Evolutionary conservation across 2,797 vertebrate genomes (phyloP), one percentile per base, ranked within the genome.

Genomic region (Zenarchopterus dispar): DNA sequence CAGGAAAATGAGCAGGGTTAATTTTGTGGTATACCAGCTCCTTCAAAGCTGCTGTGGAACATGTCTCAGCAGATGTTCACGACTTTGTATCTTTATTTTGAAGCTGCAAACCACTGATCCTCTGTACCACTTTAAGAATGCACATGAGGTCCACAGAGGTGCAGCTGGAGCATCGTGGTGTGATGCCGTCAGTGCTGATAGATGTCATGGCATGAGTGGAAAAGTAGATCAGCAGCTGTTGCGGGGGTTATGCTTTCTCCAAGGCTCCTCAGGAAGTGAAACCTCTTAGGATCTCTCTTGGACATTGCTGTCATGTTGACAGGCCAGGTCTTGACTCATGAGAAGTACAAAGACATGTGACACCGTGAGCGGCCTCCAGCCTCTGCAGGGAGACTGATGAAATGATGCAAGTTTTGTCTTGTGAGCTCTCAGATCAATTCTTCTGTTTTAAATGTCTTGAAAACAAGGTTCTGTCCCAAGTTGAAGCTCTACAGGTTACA

Each of bases 61-160:
- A 36, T 11, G 33, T 36, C 33, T 36, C 33, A 39, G 31, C 51
- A 64, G 62, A 55, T 64, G 44, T 55, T 64, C 50, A 41, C 26
- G 50, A 64, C 31, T 54, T 10, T 36, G 28, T 28, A 39, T 21
- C 50, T 62, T 28, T 53, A 46, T 28, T 31, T 47, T 43, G n/a
- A 47, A 54, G 50, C 58, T 50, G 36, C 18, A 19, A 26, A 23
- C 58, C 23, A 42, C 46, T 55, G 51, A 64, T 56, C 53, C 53
- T 43, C 62, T 33, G 24, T 21, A 23, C 55, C 53, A 18, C 56
- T 50, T 56, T 65, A 56, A 59, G 46, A 42, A 53, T 67, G 56
- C 28, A 44, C 33, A 36, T 13, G 57, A 41, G 44, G 39, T 47
- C 60, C 70, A 50, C 28, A 49, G 62, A 19, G 56, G 56, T 61